These are phyloP conservation scores for Rhaphigaster nebulosa DNA, from an alignment of 2,888 invertebrate species.

Conservation along the genomic window DNA sequence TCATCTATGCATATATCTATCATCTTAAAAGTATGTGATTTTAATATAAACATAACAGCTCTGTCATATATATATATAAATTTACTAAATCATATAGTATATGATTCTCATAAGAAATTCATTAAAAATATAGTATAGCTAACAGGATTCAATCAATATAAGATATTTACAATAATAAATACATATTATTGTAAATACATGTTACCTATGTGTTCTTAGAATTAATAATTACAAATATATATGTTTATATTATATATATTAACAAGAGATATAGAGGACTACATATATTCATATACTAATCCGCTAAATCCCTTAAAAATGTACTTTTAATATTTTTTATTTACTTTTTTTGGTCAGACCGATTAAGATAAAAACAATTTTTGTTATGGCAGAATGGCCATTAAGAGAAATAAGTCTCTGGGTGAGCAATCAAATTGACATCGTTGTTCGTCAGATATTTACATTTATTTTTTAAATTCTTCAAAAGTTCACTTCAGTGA, in stretches of 20 bases:
- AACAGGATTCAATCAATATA: constrained; percentile 36
- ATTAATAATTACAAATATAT: constrained; percentile 53
- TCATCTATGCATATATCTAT: constrained; percentile 49
- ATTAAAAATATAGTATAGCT: constrained; percentile 56
- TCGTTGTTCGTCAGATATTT: constrained; percentile 62
- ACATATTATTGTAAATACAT: constrained; percentile 31
- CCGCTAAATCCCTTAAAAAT: constrained; percentile 44
- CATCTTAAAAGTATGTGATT: constrained; percentile 10
- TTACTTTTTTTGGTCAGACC: constrained; percentile 54
- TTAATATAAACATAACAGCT: constrained; percentile 45
- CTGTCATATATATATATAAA: constrained; percentile 43
- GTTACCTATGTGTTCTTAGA: constrained; percentile 46
- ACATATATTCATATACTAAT: neutral
- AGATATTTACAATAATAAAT: constrained; percentile 43
- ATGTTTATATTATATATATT: constrained; percentile 49
- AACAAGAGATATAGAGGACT: constrained; percentile 33
- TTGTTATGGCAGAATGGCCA: constrained; percentile 49
- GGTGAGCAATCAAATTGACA: constrained; percentile 64
- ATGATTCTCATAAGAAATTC: constrained; percentile 35
- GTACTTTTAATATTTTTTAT: constrained; percentile 22
- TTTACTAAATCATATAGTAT: constrained; percentile 30
- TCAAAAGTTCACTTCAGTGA: constrained; percentile 50
- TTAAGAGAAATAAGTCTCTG: constrained; percentile 57
- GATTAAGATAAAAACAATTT: constrained; percentile 56
- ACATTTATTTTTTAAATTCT: constrained; percentile 42